A percentile compares a stretch with the other conserved stretches of the same genome.
Conservation (phyloP, 2,888 invertebrate genomes). For the Asteroscopus sphinx region DNA sequence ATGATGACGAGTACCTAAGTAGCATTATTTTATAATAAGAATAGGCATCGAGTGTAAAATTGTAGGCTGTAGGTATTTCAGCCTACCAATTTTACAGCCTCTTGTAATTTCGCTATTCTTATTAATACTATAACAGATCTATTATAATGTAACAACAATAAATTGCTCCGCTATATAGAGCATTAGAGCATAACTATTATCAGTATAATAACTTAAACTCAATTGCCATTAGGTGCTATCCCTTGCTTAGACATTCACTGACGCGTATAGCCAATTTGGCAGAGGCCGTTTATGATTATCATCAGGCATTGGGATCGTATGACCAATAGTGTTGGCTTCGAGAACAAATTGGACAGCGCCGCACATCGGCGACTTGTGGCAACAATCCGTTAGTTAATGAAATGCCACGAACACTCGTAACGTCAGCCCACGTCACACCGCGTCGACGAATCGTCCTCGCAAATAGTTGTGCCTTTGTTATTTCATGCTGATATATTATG, state of each 20-base stretch:
- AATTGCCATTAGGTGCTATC: constrained; percentile 50
- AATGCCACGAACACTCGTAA: constrained; percentile 61
- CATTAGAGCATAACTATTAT: constrained; percentile 41
- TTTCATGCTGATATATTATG: constrained; percentile 29
- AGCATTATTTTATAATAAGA: too few species aligned
- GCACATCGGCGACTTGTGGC: constrained; percentile 52
- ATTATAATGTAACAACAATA: constrained; percentile 21
- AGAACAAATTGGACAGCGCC: constrained; percentile 61
- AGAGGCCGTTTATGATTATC: constrained; percentile 48
- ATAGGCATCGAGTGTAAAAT: too few species aligned
- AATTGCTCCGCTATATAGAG: constrained; percentile 10
- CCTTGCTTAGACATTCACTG: constrained; percentile 58
- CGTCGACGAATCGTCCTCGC: constrained; percentile 46
- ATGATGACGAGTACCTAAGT: too few species aligned
- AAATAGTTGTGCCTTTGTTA: constrained; percentile 47
- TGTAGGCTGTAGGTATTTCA: not conserved
- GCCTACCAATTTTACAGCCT: not conserved
- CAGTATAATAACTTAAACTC: constrained; percentile 52
- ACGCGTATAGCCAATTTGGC: constrained; percentile 53
- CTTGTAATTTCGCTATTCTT: constrained; percentile 8
- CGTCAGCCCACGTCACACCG: constrained; percentile 49
- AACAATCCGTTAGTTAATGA: constrained; percentile 67
- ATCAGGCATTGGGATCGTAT: constrained; percentile 41
- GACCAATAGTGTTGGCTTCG: constrained; percentile 42
- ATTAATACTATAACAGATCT: constrained; percentile 14